These are phyloP conservation scores for Cottus gobio DNA, from an alignment of 2,113 vertebrate genomes.

Conservation along the genomic window DNA sequence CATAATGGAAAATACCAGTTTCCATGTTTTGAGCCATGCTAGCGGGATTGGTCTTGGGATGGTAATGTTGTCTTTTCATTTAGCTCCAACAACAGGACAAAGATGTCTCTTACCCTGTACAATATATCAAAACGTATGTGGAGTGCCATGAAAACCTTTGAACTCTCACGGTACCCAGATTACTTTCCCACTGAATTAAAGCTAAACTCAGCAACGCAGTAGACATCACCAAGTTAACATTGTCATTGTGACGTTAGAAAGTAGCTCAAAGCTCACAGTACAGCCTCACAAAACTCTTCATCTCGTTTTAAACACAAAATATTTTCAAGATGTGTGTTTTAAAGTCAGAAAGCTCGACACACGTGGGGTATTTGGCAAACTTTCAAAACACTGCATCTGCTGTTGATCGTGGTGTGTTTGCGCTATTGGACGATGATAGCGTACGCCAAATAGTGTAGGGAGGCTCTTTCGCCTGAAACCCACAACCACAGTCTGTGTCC, in stretches of 20 bases:
- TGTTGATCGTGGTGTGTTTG: not conserved
- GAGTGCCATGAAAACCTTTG: too few relatives aligned
- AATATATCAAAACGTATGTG: not conserved
- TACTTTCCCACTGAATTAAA: not conserved
- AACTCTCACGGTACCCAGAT: not conserved
- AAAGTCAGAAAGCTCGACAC: not conserved
- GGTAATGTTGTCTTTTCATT: not conserved
- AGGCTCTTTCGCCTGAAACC: constrained; percentile 7
- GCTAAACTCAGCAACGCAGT: not conserved
- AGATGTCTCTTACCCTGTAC: not conserved
- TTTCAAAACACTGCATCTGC: not conserved
- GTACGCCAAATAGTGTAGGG: not conserved
- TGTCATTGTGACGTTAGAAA: not conserved
- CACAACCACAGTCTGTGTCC: constrained; percentile 46
- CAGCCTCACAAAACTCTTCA: not conserved
- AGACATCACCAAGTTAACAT: not conserved
- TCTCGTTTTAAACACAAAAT: not conserved
- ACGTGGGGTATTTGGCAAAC: not conserved
- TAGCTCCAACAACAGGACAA: too few relatives aligned
- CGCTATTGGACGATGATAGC: not conserved
- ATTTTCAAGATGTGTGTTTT: not conserved
- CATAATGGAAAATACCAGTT: not conserved
- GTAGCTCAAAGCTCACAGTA: not conserved
- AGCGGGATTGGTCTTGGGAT: not conserved
- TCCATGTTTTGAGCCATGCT: not conserved